Percentiles rank a stretch among this genome's conserved stretches.
Conservation (phyloP, 2,888 invertebrate species). For the Pachymerium ferrugineum region DNA sequence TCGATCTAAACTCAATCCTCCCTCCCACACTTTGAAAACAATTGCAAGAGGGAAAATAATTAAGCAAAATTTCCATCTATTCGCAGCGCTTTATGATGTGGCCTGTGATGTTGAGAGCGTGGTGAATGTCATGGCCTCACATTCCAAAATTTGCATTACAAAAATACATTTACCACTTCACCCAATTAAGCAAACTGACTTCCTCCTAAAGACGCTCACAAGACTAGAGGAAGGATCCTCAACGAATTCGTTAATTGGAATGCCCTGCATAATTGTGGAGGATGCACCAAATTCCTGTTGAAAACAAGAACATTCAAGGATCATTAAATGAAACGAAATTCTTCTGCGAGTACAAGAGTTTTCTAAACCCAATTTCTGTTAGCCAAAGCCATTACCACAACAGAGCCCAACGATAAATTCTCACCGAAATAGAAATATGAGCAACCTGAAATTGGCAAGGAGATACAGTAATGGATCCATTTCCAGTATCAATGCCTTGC, state of each 20-base stretch:
- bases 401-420: slow-evolving; percentile 6
- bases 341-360: no score
- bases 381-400: not conserved
- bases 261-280: slow-evolving; percentile 4
- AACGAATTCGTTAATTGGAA: slow-evolving; percentile 14
- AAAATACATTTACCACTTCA: slow-evolving; percentile 16
- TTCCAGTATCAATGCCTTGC: not conserved
- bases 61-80: not conserved
- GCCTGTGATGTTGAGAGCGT: not conserved
- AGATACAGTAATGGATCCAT: not conserved
- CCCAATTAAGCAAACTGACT: slow-evolving; percentile 9
- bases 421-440: not conserved
- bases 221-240: not conserved
- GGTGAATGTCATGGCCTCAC: not conserved
- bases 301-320: slow-evolving; percentile 15
- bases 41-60: not conserved
- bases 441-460: not conserved
- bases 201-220: not conserved
- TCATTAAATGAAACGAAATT: not conserved
- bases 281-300: not conserved
- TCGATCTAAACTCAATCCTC: no score
- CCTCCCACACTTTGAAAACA: no score
- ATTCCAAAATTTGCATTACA: slow-evolving; percentile 16
- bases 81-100: not conserved
- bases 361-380: not conserved